Base-by-base conservation (phyloP, 2,113 vertebrate genomes). In the Anhinga rufa region DNA sequence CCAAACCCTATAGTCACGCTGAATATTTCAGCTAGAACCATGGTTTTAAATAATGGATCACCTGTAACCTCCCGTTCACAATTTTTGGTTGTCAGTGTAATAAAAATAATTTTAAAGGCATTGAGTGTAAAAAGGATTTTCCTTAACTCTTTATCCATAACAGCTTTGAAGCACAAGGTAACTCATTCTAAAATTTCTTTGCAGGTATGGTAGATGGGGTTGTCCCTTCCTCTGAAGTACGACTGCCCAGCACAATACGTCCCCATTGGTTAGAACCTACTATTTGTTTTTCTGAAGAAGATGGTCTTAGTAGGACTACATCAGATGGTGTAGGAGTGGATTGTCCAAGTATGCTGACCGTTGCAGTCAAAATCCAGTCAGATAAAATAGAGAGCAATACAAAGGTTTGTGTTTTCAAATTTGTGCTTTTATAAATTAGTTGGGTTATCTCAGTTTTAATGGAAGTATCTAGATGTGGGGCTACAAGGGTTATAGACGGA, bases 211-310 rank as follows among this genome's bases (percentile, higher is more conserved):
- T 99, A 54, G 99, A 99, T 79, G 99, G 98, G 77, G 94, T 97
- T 0, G 79, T 98, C 17, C 94, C 98, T 26, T 97, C 97, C 26
- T 97, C 97, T 76, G 99, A 99, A 80, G 93, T 98, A 17, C 98
- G 98, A 58, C 96, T 99, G 75, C 99, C 99, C 66, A 99, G 97
- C 95, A 98, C 98, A 74, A 98, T 98, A 14, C 98, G 98, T 66
- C 99, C 99, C 32, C 99, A 99, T 38, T 99, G 99, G 99, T 97
- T 99, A 94, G 99, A 99, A 91, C 99, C 99, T 40, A 99, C 98
- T 52, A 98, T 99, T 96, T 99, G 99, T 92, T 98, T 98, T 42
- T 99, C 98, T 38, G 99, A 99, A 90, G 98, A 98, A 95, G 98
- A 98, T 1, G 97, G 98, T 31, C 95, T 98, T 44, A 98, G 97